Evolutionary conservation across 2,888 invertebrate genomes (phyloP), one percentile per base, ranked within the genome.

Genomic region (Eilema depressum): DNA sequence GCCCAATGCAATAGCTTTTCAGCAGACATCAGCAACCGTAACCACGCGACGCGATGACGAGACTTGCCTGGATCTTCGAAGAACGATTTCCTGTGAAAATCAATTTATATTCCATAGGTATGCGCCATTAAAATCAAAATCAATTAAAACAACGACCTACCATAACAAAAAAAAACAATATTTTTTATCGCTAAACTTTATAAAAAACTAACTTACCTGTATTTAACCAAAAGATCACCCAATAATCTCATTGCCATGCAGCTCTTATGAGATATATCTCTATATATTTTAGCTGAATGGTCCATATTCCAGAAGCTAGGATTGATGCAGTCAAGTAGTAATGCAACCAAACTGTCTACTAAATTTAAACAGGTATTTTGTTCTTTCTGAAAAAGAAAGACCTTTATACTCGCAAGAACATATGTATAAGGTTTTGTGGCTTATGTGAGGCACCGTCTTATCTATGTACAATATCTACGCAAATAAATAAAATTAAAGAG

Each of bases 181-280:
- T n/a, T 28, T 23, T 37, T 12, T 30, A 60, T 20, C 26, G 4
- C 41, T 41, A 41, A 30, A 17, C 17, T 47, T 47, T 20, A 7
- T 25, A 25, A 57, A 65, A 57, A 65, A 8, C 1, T 20, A 66
- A 61, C 47, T 37, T 20, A 96, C 96, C 96, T 94, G 81, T 95
- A 96, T 86, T 96, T 96, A 73, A 91, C 92, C 57, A 96, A 81
- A 59, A 96, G 87, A 72, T 96, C 96, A 20, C 96, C 97, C 74
- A 96, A 86, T 76, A 96, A 88, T n/a, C 96, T 91, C 88, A 97
- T 94, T 12, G 94, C 88, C 88, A 96, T 95, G 77, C 95, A 96
- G 62, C 96, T 92, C 80, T 96, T 95, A 74, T 95, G 96, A 23
- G 96, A 89, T 70, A 96, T 92, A 66, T 95, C 94, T 73, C 94